Evolutionary conservation across 2,888 invertebrate species (phyloP).

Genomic region (Stenodera caucasica): DNA sequence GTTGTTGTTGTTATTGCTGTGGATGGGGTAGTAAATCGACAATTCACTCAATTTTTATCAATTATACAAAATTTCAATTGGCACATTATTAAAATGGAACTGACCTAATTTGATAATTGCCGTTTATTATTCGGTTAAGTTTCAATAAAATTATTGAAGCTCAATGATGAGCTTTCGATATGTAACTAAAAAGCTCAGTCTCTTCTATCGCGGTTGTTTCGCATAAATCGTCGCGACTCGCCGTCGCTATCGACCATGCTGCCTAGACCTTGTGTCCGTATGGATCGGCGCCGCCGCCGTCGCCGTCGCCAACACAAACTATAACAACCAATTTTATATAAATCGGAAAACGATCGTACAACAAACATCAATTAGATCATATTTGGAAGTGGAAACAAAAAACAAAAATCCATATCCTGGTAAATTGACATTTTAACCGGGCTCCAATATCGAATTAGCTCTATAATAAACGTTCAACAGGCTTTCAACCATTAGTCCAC

Average conservation of each 20-base stretch:
- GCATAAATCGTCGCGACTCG: conserved; percentile 36
- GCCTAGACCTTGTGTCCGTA: conserved; percentile 44
- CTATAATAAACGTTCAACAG: neutral
- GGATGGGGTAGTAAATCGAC: neutral
- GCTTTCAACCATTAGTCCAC: neutral
- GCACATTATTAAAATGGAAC: conserved; percentile 45
- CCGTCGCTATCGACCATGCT: conserved; percentile 47
- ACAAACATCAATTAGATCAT: no score
- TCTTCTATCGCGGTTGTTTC: conserved; percentile 17
- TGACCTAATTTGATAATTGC: no score
- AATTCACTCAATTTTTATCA: conserved; percentile 11
- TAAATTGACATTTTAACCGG: no score
- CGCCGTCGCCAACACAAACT: conserved; percentile 11
- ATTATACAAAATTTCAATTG: conserved; percentile 34
- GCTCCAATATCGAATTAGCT: no score
- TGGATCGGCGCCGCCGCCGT: conserved; percentile 39
- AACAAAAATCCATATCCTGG: no score
- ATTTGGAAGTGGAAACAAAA: no score
- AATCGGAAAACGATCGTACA: neutral
- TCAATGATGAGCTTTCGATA: conserved; percentile 43
- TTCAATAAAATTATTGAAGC: conserved; percentile 21
- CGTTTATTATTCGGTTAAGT: neutral
- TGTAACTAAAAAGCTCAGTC: conserved; percentile 39
- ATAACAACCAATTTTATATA: neutral
- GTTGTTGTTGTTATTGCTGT: neutral